A percentile compares a stretch with the other conserved stretches of the same genome.
Conservation (phyloP, 2,888 invertebrate species). For the Drosophila neonasuta region DNA sequence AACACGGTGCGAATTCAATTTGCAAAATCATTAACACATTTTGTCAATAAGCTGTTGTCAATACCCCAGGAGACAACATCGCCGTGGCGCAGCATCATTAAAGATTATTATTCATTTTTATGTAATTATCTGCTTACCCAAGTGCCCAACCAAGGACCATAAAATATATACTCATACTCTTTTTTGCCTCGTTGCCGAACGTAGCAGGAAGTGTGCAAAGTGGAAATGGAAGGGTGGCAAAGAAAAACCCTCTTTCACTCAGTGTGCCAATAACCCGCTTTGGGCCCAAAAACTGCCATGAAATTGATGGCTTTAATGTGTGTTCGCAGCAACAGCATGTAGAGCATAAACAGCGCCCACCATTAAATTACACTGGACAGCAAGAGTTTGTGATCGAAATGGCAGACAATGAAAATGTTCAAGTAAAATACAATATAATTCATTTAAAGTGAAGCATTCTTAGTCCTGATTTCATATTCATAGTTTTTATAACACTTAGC, state of each 20-base stretch:
- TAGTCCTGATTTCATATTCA: too few relatives aligned
- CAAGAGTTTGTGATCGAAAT: not conserved
- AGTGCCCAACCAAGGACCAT: slow-evolving; percentile 38
- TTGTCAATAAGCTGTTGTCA: slow-evolving; percentile 69
- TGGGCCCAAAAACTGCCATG: slow-evolving; percentile 26
- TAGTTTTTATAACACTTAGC: too few relatives aligned
- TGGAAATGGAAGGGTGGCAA: slow-evolving; percentile 25
- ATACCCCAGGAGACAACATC: slow-evolving; percentile 46
- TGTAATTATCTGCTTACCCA: slow-evolving; percentile 68
- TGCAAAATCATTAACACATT: slow-evolving; percentile 72
- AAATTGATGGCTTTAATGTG: slow-evolving; percentile 45
- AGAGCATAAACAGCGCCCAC: slow-evolving; percentile 8
- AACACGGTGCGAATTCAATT: slow-evolving; percentile 60
- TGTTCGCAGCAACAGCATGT: slow-evolving; percentile 17
- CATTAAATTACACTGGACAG: slow-evolving; percentile 47
- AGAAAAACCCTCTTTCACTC: slow-evolving; percentile 1
- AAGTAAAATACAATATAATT: not conserved
- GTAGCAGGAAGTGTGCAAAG: not conserved
- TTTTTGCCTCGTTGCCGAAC: not conserved
- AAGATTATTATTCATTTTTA: slow-evolving; percentile 73
- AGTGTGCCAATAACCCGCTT: slow-evolving; percentile 39
- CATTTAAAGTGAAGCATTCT: too few relatives aligned
- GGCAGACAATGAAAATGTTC: not conserved
- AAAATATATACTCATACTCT: slow-evolving; percentile 26
- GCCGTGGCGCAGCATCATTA: slow-evolving; percentile 43